Conservation (phyloP, 2,888 invertebrate genomes). For the Plebejus melissa region DNA sequence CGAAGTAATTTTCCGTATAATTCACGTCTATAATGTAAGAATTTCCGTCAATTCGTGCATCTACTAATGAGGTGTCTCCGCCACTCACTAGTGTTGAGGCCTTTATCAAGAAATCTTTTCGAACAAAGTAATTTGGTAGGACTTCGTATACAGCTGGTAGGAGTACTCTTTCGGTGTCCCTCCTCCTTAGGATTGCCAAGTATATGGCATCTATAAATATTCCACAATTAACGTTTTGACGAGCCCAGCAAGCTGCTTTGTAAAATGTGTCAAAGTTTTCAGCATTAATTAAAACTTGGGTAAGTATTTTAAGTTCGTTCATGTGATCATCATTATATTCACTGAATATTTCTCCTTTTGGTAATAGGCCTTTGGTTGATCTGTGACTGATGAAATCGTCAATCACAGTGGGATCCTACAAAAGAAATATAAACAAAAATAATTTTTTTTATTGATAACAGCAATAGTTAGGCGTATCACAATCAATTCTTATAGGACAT, state of each 20-base stretch:
- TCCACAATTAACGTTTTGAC: constrained; percentile 81
- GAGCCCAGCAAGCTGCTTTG: constrained; percentile 77
- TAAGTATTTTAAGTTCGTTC: constrained; percentile 54
- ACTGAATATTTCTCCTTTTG: constrained; percentile 62
- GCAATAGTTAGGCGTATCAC: too few species aligned
- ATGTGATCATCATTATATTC: constrained; percentile 57
- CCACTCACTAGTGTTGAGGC: constrained; percentile 54
- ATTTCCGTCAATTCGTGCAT: constrained; percentile 60
- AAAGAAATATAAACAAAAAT: constrained; percentile 46
- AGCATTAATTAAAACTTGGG: constrained; percentile 76
- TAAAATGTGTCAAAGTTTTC: constrained; percentile 79
- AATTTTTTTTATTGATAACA: neutral
- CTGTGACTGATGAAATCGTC: constrained; percentile 50
- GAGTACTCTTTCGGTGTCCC: constrained; percentile 77
- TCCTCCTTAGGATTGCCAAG: constrained; percentile 77
- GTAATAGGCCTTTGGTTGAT: constrained; percentile 49
- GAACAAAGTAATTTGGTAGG: constrained; percentile 82
- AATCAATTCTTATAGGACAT: too few species aligned
- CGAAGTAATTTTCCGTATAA: constrained; percentile 60
- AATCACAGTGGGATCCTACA: constrained; percentile 53
- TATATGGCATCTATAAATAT: constrained; percentile 81
- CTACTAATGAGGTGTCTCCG: constrained; percentile 47
- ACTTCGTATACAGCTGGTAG: constrained; percentile 84
- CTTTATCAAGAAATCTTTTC: constrained; percentile 78
- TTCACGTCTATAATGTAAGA: constrained; percentile 60